Evolutionary conservation across 2,797 vertebrate species (phyloP).

Genomic region (Onychomys torridus): DNA sequence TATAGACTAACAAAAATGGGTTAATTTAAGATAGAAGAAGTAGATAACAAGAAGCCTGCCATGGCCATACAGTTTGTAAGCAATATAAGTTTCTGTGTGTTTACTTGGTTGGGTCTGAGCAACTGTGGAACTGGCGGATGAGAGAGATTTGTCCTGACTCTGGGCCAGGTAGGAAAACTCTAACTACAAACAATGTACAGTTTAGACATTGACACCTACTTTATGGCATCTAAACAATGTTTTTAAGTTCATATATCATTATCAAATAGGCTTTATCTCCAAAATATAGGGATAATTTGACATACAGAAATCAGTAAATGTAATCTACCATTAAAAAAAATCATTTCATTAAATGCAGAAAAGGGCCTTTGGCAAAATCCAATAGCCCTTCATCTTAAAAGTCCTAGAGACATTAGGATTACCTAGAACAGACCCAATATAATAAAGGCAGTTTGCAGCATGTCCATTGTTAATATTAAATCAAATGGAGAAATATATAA

Average conservation of each 20-base stretch:
- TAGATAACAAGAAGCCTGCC: too few relatives aligned
- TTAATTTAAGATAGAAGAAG: too few relatives aligned
- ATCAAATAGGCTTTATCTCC: not conserved
- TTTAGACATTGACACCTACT: not conserved
- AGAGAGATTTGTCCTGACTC: too few relatives aligned
- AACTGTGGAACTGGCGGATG: too few relatives aligned
- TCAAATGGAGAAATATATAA: not conserved
- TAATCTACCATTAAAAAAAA: not conserved
- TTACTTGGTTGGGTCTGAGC: too few relatives aligned
- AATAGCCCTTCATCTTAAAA: not conserved
- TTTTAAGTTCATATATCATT: not conserved
- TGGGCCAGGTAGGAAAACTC: too few relatives aligned
- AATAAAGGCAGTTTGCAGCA: not conserved
- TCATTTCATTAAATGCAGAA: not conserved
- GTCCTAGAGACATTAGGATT: not conserved
- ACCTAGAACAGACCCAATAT: not conserved
- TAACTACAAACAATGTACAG: not conserved
- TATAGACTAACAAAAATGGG: too few relatives aligned
- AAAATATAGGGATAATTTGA: not conserved
- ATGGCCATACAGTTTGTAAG: too few relatives aligned
- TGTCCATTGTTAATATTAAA: not conserved
- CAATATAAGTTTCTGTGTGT: too few relatives aligned
- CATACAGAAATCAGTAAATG: not conserved
- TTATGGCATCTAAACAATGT: not conserved
- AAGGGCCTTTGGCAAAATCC: not conserved